Base-by-base conservation (phyloP, 2,888 invertebrate genomes). In the Xiphydria camelus region DNA sequence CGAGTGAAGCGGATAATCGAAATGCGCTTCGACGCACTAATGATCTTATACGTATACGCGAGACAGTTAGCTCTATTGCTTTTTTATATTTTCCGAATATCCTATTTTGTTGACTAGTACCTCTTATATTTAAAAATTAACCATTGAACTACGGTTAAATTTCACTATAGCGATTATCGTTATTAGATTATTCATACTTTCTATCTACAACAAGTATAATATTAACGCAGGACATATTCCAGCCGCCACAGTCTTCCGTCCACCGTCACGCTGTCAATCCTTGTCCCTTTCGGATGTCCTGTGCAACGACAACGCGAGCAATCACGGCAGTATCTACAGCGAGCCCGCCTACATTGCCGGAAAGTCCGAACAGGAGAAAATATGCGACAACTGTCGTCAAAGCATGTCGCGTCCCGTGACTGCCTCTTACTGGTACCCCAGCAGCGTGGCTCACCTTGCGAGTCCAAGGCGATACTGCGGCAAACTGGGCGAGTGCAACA, bases 291-390 rank as follows among this genome's bases (percentile, higher is more conserved):
- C 84, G 25, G 87, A 88, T 62, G 85, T 87, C 75, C 68, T 82
- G 36, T 82, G 86, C 62, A 86, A 85, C 43, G 81, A 83, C 41
- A 82, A 83, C 57, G 83, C 84, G 51, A 84, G 81, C 65, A 84
- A 83, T 57, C 88, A 89, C 51, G 88, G 89, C 56, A 91, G 91
- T 65, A 90, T 91, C 50, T 91, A 90, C 72, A 91, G 90, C 70
- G 91, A 91, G 73, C 91, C 91, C 1, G 88, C 90, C 4, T 91
- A 91, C 65, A 75, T 78, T 57, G 68, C 69, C 4, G 67, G 67
- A 21, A 73, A 71, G 26, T 63, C 60, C 37, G 82, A 82, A 20
- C 84, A 85, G 73, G 85, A 86, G 63, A 86, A 86, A 76, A 86
- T 87, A 66, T 88, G 87, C 76, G 86, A 87, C 76, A 86, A 86